Evolutionary conservation across 1,140 invertebrate genomes (phyloP).

Genomic region (Pollicipes pollicipes): DNA sequence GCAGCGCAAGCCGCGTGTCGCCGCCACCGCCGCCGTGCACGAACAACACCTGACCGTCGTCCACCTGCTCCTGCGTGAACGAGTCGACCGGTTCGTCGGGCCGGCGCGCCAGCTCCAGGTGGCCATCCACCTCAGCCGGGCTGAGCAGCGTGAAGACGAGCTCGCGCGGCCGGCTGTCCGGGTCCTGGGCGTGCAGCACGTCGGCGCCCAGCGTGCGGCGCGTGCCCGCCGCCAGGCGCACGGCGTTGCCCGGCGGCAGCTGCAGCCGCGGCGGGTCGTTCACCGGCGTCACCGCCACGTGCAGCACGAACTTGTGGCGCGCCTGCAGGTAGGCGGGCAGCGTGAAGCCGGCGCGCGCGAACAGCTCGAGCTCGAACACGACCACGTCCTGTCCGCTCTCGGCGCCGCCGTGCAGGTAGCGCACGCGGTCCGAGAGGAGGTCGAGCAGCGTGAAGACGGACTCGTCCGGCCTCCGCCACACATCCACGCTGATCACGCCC

Average conservation of each 20-base stretch:
- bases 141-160: slow-evolving; percentile 19
- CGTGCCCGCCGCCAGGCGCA: too few relatives aligned
- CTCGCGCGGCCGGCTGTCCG: too few relatives aligned
- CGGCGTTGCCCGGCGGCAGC: slow-evolving; percentile 36
- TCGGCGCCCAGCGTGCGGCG: too few relatives aligned
- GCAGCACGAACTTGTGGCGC: slow-evolving; percentile 57
- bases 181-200: too few relatives aligned
- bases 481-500: slow-evolving; percentile 46
- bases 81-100: too few relatives aligned
- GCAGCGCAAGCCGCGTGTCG: slow-evolving; percentile 22
- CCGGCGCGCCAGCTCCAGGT: too few relatives aligned
- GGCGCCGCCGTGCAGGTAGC: slow-evolving; percentile 61
- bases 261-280: slow-evolving; percentile 74
- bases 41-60: too few relatives aligned
- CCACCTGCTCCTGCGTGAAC: too few relatives aligned
- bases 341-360: slow-evolving; percentile 49
- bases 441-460: slow-evolving; percentile 34
- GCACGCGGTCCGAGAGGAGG: slow-evolving; percentile 49
- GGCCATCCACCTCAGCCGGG: slow-evolving; percentile 6
- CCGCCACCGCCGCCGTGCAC: too few relatives aligned
- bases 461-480: slow-evolving; percentile 22
- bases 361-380: slow-evolving; percentile 60
- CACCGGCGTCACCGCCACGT: slow-evolving; percentile 61
- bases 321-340: slow-evolving; percentile 53
- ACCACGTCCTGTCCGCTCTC: slow-evolving; percentile 67